Evolutionary conservation across 30 jellyfish, hydroid and myxozoan genomes (phyloP).

Genomic region (Hydra vulgaris): DNA sequence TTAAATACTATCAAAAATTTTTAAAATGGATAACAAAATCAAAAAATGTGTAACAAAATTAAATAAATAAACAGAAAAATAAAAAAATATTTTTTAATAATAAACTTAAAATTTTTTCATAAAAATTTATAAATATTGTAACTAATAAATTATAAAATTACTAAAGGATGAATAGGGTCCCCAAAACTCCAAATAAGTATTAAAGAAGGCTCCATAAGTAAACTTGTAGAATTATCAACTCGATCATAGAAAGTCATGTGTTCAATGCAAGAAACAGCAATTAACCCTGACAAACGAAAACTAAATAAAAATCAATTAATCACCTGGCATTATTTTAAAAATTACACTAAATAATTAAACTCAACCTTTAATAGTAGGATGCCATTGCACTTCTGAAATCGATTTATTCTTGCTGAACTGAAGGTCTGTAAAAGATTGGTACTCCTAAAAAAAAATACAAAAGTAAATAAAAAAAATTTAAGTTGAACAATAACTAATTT

Average conservation of each 20-base stretch:
- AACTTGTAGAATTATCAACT: constrained; percentile 45
- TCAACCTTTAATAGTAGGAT: constrained; percentile 82
- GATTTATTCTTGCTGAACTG: constrained; percentile 79
- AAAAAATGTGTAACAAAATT: background rate
- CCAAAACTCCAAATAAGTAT: constrained; percentile 87
- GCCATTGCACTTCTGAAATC: constrained; percentile 69
- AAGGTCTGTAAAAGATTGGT: constrained; percentile 87
- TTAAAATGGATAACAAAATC: background rate
- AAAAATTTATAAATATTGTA: no score
- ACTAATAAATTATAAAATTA: no score
- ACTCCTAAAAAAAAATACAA: constrained; percentile 56
- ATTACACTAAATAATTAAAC: no score
- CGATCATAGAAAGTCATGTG: constrained; percentile 78
- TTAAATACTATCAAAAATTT: background rate
- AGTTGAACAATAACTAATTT: no score
- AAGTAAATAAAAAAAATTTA: no score
- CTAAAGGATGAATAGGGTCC: constrained; percentile 91
- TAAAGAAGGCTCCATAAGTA: constrained; percentile 61
- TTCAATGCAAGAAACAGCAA: constrained; percentile 84
- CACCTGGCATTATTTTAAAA: no score
- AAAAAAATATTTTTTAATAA: no score
- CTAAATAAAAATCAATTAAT: background rate
- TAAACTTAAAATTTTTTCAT: no score
- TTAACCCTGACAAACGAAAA: constrained; percentile 41
- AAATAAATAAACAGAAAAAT: no score